phyloP scores from a whole-genome alignment of 2,113 vertebrate genomes.

The Brachyistius frenatus region DNA sequence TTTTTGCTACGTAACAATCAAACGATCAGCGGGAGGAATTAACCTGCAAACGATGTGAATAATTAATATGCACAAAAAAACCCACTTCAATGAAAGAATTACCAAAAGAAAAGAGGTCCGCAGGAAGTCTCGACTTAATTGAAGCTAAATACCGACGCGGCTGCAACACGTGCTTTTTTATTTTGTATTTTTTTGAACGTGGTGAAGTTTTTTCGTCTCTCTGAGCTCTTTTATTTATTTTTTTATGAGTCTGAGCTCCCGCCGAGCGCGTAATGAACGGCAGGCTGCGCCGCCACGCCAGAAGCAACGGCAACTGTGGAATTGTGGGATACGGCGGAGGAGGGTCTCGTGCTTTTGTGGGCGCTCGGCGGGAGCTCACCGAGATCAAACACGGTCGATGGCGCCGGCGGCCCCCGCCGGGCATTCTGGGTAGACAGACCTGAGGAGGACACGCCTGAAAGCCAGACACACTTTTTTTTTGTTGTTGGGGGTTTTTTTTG shows the following conservation, averaged over 20 bases:
- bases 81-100: slow-evolving; percentile 34
- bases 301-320: slow-evolving; percentile 61
- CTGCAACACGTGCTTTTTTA: too few species aligned
- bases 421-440: slow-evolving; percentile 73
- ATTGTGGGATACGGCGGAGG: slow-evolving; percentile 65
- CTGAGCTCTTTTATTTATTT: background rate
- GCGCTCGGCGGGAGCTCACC: slow-evolving; percentile 52
- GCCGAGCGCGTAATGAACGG: slow-evolving; percentile 72
- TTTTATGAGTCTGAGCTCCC: slow-evolving; percentile 51
- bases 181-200: slow-evolving; percentile 15
- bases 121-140: too few species aligned
- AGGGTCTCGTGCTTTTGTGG: slow-evolving; percentile 64
- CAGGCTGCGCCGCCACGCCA: slow-evolving; percentile 58
- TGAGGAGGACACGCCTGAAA: slow-evolving; percentile 66
- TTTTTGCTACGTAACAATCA: slow-evolving; percentile 15
- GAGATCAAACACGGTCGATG: slow-evolving; percentile 72
- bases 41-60: slow-evolving; percentile 22
- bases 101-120: background rate
- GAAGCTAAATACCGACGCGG: too few species aligned
- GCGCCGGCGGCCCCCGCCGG: slow-evolving; percentile 43
- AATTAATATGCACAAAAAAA: slow-evolving; percentile 26
- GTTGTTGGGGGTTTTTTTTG: background rate
- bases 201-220: too few species aligned
- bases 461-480: slow-evolving; percentile 32
- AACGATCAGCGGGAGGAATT: slow-evolving; percentile 24